Conservation (phyloP, 2,113 vertebrate species). For the Todiramphus saurophagus region DNA sequence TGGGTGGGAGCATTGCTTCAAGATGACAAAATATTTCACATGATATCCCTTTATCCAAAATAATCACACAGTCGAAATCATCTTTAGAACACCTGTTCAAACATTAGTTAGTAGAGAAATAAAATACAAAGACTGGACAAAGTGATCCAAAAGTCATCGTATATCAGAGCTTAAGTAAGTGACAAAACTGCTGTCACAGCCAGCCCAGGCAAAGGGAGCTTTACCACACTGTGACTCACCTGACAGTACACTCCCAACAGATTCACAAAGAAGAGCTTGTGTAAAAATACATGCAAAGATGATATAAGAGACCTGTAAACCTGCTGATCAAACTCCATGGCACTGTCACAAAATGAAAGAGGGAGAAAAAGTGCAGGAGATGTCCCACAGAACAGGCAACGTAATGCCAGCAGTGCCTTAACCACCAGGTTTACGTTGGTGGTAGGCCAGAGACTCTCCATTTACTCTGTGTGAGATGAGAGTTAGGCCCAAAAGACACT, state of each 20-base stretch:
- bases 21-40: background rate
- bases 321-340: background rate
- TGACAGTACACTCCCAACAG: accelerated
- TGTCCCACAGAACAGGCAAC: background rate
- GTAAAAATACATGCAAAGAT: background rate
- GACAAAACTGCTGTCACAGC: background rate
- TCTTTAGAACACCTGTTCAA: background rate
- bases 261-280: background rate
- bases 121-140: background rate
- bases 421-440: background rate
- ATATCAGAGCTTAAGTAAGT: background rate
- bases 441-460: background rate
- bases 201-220: background rate
- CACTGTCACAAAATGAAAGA: background rate
- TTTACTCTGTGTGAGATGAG: background rate
- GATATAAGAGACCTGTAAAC: background rate
- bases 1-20: background rate
- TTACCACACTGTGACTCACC: background rate
- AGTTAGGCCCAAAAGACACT: background rate
- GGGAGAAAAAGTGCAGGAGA: background rate
- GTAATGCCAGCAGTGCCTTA: background rate
- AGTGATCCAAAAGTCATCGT: background rate
- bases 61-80: background rate
- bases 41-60: background rate
- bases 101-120: background rate